Conservation (phyloP, 2,797 vertebrate species). For the Buceros bicornis region DNA sequence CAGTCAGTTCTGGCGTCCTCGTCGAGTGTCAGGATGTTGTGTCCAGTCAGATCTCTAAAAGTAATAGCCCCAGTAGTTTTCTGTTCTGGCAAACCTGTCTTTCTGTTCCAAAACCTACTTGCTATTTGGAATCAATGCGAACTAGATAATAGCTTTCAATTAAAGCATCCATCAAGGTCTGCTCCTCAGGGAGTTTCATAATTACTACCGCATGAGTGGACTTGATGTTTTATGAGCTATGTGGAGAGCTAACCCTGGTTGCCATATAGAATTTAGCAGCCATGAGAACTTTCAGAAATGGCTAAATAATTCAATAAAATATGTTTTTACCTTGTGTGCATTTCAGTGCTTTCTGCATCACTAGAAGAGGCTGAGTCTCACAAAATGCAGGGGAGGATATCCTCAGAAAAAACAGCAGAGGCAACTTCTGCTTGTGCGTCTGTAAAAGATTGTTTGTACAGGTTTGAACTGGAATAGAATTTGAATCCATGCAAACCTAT, state of each 20-base stretch:
- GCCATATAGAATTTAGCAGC: background rate
- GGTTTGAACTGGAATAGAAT: background rate
- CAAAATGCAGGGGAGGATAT: background rate
- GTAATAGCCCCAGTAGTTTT: background rate
- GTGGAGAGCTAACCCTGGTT: background rate
- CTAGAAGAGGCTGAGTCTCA: background rate
- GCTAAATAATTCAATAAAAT: background rate
- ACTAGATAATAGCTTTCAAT: constrained; percentile 1
- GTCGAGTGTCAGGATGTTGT: background rate
- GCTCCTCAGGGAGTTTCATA: background rate
- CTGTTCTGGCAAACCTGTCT: background rate
- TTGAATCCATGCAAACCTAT: background rate
- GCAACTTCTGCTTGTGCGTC: background rate
- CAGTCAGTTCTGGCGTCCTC: background rate
- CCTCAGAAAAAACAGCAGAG: background rate
- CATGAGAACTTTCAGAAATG: background rate
- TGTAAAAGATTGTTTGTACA: background rate
- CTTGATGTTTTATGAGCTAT: background rate
- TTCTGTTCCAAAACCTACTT: background rate
- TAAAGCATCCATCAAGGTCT: background rate
- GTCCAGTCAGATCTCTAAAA: background rate
- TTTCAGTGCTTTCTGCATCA: background rate
- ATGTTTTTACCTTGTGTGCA: background rate
- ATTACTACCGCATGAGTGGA: background rate
- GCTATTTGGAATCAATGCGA: constrained; percentile 2